Percentiles rank a stretch among this genome's conserved stretches.
Conservation (phyloP, 2,888 invertebrate genomes). For the Plagodis pulveraria region DNA sequence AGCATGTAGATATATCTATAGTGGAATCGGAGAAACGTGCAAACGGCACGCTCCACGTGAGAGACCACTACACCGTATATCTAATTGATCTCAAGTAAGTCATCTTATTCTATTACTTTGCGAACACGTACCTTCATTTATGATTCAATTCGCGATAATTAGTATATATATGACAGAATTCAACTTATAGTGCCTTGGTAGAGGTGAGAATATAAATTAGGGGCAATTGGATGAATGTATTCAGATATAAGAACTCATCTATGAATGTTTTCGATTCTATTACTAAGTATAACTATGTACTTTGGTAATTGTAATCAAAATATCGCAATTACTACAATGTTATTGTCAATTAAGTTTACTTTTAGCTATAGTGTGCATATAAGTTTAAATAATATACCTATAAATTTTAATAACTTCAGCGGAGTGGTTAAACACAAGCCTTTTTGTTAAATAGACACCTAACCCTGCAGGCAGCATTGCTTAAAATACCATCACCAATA, state of each 20-base stretch:
- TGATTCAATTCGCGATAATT: slow-evolving; percentile 45
- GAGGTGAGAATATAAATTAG: slow-evolving; percentile 21
- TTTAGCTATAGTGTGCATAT: no score
- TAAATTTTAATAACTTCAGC: no score
- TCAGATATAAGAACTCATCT: background rate
- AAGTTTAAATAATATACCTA: no score
- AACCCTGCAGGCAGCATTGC: no score
- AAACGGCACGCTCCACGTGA: slow-evolving; percentile 89
- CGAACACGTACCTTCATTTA: slow-evolving; percentile 42
- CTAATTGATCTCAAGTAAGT: slow-evolving; percentile 91
- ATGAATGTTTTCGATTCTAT: background rate
- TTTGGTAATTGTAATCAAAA: no score
- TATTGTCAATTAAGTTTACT: no score
- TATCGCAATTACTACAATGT: no score
- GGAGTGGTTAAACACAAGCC: no score
- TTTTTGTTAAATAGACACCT: no score
- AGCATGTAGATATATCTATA: slow-evolving; percentile 90
- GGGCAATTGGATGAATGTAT: slow-evolving; percentile 14
- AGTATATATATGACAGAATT: slow-evolving; percentile 15
- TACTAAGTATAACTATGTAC: background rate
- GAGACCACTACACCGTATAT: slow-evolving; percentile 92
- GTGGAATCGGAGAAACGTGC: slow-evolving; percentile 91
- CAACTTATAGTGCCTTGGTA: slow-evolving; percentile 10
- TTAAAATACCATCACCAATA: no score
- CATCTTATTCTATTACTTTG: slow-evolving; percentile 53